Conservation (phyloP, 2,888 invertebrate species). For the Carabus problematicus region DNA sequence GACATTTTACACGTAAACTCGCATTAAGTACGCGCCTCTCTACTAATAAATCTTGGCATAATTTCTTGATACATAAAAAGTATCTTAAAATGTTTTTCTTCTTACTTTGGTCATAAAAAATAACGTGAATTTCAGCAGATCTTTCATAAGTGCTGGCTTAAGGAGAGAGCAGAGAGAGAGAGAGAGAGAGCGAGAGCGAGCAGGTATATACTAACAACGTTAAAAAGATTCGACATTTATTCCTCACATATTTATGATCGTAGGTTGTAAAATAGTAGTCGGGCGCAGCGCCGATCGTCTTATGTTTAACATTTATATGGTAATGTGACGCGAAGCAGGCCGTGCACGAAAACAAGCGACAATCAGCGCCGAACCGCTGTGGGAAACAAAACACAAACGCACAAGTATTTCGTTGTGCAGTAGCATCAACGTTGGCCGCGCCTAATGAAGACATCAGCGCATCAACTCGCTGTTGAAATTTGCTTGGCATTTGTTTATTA, state of each 20-base stretch:
- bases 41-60: constrained; percentile 35
- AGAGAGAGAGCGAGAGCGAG: too few species aligned
- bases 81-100: constrained; percentile 32
- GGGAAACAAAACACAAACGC: constrained; percentile 1
- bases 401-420: constrained; percentile 16
- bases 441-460: constrained; percentile 37
- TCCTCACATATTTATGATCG: constrained; percentile 40
- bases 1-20: constrained; percentile 33
- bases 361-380: neutral
- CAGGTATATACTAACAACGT: constrained; percentile 32
- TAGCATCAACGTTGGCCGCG: constrained; percentile 9
- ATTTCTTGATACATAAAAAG: constrained; percentile 39
- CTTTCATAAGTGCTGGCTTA: too few species aligned
- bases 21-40: constrained; percentile 38
- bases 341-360: constrained; percentile 16
- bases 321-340: constrained; percentile 40
- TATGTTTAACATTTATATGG: constrained; percentile 46
- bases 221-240: constrained; percentile 42
- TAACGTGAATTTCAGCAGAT: constrained; percentile 32
- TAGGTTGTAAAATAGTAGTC: constrained; percentile 40
- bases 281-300: constrained; percentile 38
- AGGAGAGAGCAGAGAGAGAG: too few species aligned
- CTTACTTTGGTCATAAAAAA: constrained; percentile 33
- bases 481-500: too few species aligned
- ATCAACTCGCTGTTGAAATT: too few species aligned